Evolutionary conservation across 2,113 vertebrate genomes (phyloP), one percentile per base, ranked within the genome.

Genomic region (Sphaerodactylus townsendi): DNA sequence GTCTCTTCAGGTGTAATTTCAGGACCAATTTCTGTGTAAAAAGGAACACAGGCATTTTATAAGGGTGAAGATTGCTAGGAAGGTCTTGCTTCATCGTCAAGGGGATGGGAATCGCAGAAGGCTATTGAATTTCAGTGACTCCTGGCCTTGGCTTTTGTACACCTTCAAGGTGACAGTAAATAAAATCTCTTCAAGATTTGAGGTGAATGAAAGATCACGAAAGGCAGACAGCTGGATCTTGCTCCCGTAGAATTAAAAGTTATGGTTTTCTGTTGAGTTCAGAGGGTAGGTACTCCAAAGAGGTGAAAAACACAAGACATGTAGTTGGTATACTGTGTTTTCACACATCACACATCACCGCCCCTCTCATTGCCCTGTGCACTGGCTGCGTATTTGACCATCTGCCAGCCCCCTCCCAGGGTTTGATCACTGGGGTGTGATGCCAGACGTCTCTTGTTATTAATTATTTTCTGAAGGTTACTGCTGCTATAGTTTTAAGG

Each of bases 241-340:
- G 11, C 1, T 77, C 46, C 5, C 53, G 66, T 86, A 21, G 33
- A 50, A 30, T 33, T 86, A 15, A 80, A n/a, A 56, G 2, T 37
- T 62, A 65, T 50, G 71, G 72, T 74, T 65, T 62, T 65, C 56
- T 48, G 56, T 37, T 75, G 56, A 65, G 56, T 17, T 69, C 56
- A 19, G 59, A 48, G 33, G 50, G 33, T 41, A 50, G 80, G 21
- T 39, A 21, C 73, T 81, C 21, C 69, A 77, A 21, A 44, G 65
- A 28, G 82, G 10, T 5, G 65, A 85, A 84, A 78, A 21, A 50
- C 87, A 69, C 50, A 80, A 83, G 74, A 35, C 64, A 23, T 37
- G 10, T 46, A 87, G 79, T 75, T 9, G 0, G 1, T 17, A 28
- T 28, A 1, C 41, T 85, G 84, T 85, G 59, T 56, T 90, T 74